phyloP scores from a whole-genome alignment of 1,140 invertebrate species.

The Microplitis mediator region DNA sequence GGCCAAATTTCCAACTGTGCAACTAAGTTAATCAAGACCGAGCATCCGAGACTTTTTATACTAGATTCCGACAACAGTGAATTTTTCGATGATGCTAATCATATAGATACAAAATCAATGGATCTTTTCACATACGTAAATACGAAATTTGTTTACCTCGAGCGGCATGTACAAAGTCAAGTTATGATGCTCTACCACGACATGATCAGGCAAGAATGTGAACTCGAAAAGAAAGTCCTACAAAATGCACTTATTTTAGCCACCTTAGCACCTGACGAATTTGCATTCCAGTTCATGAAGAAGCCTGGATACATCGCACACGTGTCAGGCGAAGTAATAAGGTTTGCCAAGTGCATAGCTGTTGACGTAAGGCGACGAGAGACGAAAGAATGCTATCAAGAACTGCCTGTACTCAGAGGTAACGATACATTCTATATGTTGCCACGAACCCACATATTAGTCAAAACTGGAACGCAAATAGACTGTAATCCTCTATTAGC shows the following conservation, averaged over 20 bases:
- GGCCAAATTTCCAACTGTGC: not conserved
- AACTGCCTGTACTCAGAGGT: constrained; percentile 21
- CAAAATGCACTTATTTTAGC: constrained; percentile 26
- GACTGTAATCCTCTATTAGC: constrained; percentile 23
- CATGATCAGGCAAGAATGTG: too few species aligned
- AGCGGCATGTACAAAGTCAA: not conserved
- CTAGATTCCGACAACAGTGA: not conserved
- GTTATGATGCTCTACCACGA: too few species aligned
- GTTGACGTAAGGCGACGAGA: constrained; percentile 21
- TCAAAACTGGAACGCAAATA: constrained; percentile 15
- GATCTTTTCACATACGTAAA: constrained; percentile 9
- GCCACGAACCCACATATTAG: constrained; percentile 28
- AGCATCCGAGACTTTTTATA: not conserved
- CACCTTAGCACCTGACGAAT: constrained; percentile 30
- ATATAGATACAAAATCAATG: not conserved
- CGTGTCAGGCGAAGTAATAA: constrained; percentile 34
- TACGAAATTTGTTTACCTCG: not conserved
- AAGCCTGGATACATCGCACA: constrained; percentile 35
- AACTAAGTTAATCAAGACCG: not conserved
- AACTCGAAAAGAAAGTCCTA: too few species aligned
- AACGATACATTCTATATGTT: constrained; percentile 26
- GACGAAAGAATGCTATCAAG: constrained; percentile 22
- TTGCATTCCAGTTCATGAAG: constrained; percentile 38
- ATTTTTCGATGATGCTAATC: not conserved
- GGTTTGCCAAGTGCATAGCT: constrained; percentile 35